Conservation (phyloP, 1,140 invertebrate species). For the Dufourea novaeangliae region DNA sequence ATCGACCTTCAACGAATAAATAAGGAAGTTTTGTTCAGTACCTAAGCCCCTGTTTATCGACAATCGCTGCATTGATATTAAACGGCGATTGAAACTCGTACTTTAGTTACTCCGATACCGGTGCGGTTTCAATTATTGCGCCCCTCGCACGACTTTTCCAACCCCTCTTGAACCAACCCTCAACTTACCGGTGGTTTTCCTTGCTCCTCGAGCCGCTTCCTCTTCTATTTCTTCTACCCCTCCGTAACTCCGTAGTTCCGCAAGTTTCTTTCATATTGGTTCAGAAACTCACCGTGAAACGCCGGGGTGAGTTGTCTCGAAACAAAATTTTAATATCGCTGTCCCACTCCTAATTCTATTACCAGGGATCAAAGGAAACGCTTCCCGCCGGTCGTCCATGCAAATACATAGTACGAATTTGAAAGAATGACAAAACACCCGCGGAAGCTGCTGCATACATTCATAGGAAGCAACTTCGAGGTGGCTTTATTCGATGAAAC, state of each 20-base stretch:
- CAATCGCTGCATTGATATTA: slow-evolving; percentile 58
- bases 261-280: slow-evolving; percentile 57
- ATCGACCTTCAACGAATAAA: slow-evolving; percentile 42
- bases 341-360: slow-evolving; percentile 50
- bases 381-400: slow-evolving; percentile 13
- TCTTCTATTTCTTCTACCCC: slow-evolving; percentile 15
- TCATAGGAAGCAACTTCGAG: neutral
- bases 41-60: neutral
- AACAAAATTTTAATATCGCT: slow-evolving; percentile 55
- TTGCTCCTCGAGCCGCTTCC: neutral
- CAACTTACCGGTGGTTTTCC: neutral
- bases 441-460: slow-evolving; percentile 28
- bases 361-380: slow-evolving; percentile 41
- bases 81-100: slow-evolving; percentile 27
- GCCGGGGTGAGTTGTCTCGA: slow-evolving; percentile 32
- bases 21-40: slow-evolving; percentile 42
- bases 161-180: neutral
- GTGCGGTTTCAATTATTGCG: slow-evolving; percentile 42
- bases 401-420: slow-evolving; percentile 31
- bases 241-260: slow-evolving; percentile 45
- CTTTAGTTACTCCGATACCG: slow-evolving; percentile 6
- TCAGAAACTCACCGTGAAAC: slow-evolving; percentile 45
- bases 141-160: slow-evolving; percentile 22
- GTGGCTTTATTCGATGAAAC: no score
- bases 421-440: slow-evolving; percentile 22